A percentile compares a stretch with the other conserved stretches of the same genome.
Conservation (phyloP, 2,797 vertebrate genomes). For the Sardinella longiceps region DNA sequence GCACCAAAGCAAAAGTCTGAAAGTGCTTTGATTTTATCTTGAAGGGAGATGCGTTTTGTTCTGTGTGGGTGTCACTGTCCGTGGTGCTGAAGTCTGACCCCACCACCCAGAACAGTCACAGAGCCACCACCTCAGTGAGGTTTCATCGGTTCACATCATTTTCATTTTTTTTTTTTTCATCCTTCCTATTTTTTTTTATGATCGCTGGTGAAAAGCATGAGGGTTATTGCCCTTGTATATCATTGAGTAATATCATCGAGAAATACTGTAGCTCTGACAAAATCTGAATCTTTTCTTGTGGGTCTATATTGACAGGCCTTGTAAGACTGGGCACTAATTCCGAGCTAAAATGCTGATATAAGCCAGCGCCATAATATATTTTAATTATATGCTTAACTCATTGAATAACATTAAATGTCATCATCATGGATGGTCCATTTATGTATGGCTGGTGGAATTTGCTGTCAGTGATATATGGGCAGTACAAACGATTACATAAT, state of each 20-base stretch:
- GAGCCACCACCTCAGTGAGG: background rate
- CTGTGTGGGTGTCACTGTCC: background rate
- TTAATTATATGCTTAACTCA: conserved; percentile 72
- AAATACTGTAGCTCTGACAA: conserved; percentile 7
- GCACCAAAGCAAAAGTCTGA: background rate
- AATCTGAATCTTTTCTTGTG: background rate
- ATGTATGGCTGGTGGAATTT: conserved; percentile 53
- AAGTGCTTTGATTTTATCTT: background rate
- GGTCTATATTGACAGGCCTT: background rate
- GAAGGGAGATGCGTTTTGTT: background rate
- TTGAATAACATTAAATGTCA: conserved; percentile 66
- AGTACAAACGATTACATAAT: background rate
- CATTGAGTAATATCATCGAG: background rate
- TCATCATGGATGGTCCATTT: conserved; percentile 65
- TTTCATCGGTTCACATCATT: background rate
- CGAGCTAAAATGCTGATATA: background rate
- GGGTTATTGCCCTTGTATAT: conserved; percentile 19
- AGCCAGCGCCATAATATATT: conserved; percentile 64
- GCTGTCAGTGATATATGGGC: conserved; percentile 59
- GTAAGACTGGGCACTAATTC: background rate
- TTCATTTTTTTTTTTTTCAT: background rate
- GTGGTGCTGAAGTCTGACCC: conserved; percentile 20
- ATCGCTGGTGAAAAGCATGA: background rate
- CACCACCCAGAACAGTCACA: background rate
- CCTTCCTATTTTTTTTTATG: background rate